Conservation (phyloP, 2,888 invertebrate species). For the Hyppa rectilinea region DNA sequence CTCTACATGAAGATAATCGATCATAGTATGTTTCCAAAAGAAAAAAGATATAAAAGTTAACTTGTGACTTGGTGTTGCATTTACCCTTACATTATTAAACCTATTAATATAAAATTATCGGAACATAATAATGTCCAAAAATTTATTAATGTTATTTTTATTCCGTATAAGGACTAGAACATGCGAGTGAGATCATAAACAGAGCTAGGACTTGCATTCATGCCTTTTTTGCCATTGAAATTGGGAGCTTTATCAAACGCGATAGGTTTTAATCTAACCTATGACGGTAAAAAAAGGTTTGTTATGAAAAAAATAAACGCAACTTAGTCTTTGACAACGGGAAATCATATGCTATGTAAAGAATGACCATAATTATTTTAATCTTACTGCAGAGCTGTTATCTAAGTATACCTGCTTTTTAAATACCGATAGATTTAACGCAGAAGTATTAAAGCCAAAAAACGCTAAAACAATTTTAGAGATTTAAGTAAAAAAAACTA, state of each 20-base stretch:
- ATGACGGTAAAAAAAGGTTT: not conserved
- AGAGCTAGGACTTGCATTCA: not conserved
- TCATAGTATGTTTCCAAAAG: slow-evolving; percentile 7
- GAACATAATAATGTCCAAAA: slow-evolving; percentile 2
- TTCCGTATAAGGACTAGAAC: not conserved
- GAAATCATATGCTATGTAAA: not conserved
- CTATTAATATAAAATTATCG: slow-evolving; percentile 1
- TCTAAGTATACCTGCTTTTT: not conserved
- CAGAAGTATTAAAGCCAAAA: slow-evolving; percentile 43
- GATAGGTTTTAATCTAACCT: not conserved
- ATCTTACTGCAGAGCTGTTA: not conserved
- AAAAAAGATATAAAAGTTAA: slow-evolving; percentile 1
- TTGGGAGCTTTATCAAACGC: not conserved
- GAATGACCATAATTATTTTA: not conserved
- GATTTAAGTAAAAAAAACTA: not conserved
- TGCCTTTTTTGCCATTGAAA: not conserved
- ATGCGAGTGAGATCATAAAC: too few relatives aligned
- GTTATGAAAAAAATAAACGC: not conserved
- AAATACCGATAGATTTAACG: not conserved
- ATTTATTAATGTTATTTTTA: slow-evolving; percentile 5
- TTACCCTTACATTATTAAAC: slow-evolving; percentile 8
- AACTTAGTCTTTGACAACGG: not conserved
- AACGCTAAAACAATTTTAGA: slow-evolving; percentile 12
- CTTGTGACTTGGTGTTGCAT: slow-evolving; percentile 32
- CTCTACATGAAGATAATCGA: not conserved